phyloP scores from a whole-genome alignment of 2,797 vertebrate species.

The Urosaurus nigricauda region DNA sequence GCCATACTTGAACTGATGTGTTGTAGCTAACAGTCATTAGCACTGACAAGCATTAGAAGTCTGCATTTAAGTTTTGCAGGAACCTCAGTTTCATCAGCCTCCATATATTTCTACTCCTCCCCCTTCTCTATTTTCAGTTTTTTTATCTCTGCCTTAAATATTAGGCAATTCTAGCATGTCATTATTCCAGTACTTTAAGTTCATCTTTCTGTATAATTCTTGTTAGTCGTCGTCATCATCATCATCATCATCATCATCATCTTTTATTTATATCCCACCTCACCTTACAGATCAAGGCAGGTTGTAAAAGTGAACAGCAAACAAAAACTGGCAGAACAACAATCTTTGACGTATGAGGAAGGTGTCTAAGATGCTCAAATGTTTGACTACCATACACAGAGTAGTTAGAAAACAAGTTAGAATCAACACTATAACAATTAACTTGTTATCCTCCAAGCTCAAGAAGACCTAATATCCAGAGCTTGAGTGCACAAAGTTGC shows the following conservation, averaged over 20 bases:
- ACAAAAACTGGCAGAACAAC: background rate
- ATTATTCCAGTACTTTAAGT: background rate
- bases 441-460: too few relatives aligned
- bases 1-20: background rate
- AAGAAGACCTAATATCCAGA: too few relatives aligned
- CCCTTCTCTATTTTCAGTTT: background rate
- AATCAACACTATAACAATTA: too few relatives aligned
- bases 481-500: too few relatives aligned
- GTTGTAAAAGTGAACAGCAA: background rate
- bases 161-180: too few relatives aligned
- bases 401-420: too few relatives aligned
- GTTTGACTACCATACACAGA: background rate
- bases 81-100: background rate
- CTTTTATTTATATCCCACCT: too few relatives aligned
- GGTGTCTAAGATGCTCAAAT: background rate
- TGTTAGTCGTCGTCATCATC: too few relatives aligned
- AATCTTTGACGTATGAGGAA: background rate
- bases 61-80: fast-evolving
- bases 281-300: too few relatives aligned
- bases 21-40: background rate
- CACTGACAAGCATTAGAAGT: background rate
- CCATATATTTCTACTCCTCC: background rate
- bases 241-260: too few relatives aligned
- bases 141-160: background rate
- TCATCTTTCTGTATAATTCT: background rate